Evolutionary conservation across 2,888 invertebrate species (phyloP).

Genomic region (Sminthurinus aureus): DNA sequence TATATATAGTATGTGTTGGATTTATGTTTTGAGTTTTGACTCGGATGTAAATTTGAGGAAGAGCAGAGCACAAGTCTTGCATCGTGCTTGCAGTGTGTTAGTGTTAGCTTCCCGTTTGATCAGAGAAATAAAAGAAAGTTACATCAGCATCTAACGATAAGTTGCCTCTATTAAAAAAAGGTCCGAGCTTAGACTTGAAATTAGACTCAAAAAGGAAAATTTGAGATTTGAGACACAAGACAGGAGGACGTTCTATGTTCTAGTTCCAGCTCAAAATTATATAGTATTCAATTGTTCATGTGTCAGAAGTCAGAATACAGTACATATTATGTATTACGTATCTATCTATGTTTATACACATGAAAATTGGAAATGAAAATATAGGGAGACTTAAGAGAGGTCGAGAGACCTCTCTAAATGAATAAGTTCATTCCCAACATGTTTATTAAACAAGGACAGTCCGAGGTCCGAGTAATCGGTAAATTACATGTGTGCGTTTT

Average conservation of each 20-base stretch:
- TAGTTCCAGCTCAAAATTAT: background rate
- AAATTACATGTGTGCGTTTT: slow-evolving; percentile 12
- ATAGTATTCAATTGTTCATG: background rate
- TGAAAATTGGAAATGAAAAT: background rate
- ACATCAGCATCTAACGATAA: too few relatives aligned
- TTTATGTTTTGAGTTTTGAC: too few relatives aligned
- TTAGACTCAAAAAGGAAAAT: background rate
- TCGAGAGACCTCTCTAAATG: slow-evolving; percentile 3
- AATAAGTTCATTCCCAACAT: background rate
- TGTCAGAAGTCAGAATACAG: background rate
- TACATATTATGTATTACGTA: background rate
- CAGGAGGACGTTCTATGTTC: background rate
- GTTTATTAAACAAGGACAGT: slow-evolving; percentile 13
- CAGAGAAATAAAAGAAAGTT: too few relatives aligned
- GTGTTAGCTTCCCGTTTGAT: background rate
- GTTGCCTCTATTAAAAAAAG: background rate
- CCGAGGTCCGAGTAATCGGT: slow-evolving; percentile 8
- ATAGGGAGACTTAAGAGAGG: background rate
- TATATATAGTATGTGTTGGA: too few relatives aligned
- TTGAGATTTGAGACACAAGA: background rate
- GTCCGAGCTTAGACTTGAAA: background rate
- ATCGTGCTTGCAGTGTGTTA: background rate
- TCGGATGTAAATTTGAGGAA: background rate
- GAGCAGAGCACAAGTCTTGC: background rate
- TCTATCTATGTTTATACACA: background rate